Evolutionary conservation across 1,140 invertebrate genomes (phyloP).

Genomic region (Bombus sibiricus): DNA sequence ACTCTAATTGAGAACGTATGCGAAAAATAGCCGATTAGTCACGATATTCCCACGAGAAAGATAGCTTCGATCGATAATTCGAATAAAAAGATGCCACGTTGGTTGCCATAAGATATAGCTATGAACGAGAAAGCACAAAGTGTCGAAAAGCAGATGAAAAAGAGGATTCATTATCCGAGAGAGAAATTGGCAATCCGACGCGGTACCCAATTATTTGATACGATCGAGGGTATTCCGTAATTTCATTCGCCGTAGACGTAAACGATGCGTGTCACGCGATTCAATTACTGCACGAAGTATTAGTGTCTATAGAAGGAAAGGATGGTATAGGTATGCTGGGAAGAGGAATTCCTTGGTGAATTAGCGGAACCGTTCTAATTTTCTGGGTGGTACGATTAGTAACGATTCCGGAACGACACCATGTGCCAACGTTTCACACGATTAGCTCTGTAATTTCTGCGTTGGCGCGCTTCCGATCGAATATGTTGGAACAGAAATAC

Average conservation of each 20-base stretch:
- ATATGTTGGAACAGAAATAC: neutral
- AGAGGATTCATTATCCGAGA: neutral
- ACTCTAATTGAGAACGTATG: too few species aligned
- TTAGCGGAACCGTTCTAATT: slow-evolving; percentile 1
- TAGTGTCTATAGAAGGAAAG: too few species aligned
- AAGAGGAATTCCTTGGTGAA: neutral
- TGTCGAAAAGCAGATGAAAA: neutral
- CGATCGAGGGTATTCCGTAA: slow-evolving; percentile 10
- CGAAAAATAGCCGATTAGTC: too few species aligned
- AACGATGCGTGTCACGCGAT: slow-evolving; percentile 36
- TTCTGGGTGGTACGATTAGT: neutral
- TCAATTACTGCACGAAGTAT: slow-evolving; percentile 21
- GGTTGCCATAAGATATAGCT: neutral
- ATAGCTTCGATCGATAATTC: neutral
- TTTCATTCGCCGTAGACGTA: neutral
- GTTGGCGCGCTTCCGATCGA: neutral
- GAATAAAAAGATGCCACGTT: neutral
- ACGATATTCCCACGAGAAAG: too few species aligned
- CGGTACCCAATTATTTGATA: slow-evolving; percentile 24
- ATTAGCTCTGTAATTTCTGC: neutral
- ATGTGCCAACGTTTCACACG: neutral
- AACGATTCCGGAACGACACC: neutral
- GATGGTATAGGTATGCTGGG: neutral
- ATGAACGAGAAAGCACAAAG: neutral
- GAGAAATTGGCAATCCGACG: neutral